phyloP scores from a whole-genome alignment of 2,113 vertebrate genomes.

The Charina bottae region DNA sequence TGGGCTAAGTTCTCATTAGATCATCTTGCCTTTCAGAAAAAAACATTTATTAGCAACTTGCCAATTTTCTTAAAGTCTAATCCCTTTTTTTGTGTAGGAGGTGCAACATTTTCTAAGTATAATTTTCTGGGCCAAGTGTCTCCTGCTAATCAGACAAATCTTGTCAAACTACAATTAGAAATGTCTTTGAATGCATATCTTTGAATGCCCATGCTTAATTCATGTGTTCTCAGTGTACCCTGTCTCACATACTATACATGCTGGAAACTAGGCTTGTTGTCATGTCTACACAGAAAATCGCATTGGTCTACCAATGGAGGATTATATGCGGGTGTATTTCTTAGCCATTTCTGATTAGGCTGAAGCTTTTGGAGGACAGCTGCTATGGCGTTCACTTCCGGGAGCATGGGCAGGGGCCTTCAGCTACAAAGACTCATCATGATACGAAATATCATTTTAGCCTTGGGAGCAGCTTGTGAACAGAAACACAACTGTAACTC shows the following conservation, averaged over 20 bases:
- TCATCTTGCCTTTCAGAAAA: constrained; percentile 12
- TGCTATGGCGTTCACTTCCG: constrained; percentile 7
- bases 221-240: neutral
- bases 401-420: constrained; percentile 12
- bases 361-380: constrained; percentile 15
- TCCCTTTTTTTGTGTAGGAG: neutral
- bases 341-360: neutral
- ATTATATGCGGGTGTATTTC: neutral
- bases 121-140: neutral
- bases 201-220: neutral
- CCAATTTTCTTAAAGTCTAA: neutral
- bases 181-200: neutral
- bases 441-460: constrained; percentile 64
- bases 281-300: neutral
- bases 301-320: fast-evolving
- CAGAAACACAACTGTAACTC: constrained; percentile 64
- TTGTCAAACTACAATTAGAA: neutral
- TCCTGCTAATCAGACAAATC: neutral
- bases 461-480: constrained; percentile 69
- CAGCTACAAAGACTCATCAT: constrained; percentile 46
- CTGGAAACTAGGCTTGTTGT: neutral
- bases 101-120: neutral
- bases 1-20: neutral
- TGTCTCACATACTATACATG: neutral
- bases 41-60: constrained; percentile 4